Evolutionary conservation across 2,113 vertebrate species (phyloP), one percentile per base, ranked within the genome.

Genomic region (Grammomys dolichurus): DNA sequence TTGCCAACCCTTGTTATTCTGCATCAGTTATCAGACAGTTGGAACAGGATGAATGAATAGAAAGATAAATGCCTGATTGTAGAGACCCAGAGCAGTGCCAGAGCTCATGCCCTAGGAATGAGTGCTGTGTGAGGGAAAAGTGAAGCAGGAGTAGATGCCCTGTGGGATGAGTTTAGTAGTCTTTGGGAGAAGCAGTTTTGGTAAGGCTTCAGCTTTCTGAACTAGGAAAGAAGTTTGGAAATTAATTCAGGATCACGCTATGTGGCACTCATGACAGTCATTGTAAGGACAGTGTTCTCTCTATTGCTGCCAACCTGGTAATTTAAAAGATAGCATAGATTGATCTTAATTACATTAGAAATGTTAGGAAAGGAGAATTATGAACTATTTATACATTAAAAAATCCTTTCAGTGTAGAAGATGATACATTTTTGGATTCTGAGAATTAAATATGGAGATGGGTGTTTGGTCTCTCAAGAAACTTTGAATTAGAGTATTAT

Each of bases 91-190:
- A 46, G 1, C 31, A 58, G 7, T 8, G 7, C 7, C 33, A 77
- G 13, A 22, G 46, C 22, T 20, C 36, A 10, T 60, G 65, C 43
- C 28, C 40, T 10, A 8, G 7, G 13, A 24, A 7, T 24, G 28
- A 19, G 48, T 24, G 0, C 1, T 17, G 1, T n/a, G 12, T 31
- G 20, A 10, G n/a, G 69, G 26, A 26, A 36, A 12, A 12, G 24
- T 31, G 1, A 40, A 16, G 22, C 58, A 7, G 1, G 13, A 58
- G 26, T 43, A 9, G 2, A 43, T 40, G 20, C 12, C 69, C 46
- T 46, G 11, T 33, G 28, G 4, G 1, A 0, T 43, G 54, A 56
- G 26, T 10, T 70, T 31, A 0, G 2, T 46, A 4, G 5, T 48
- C 0, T 10, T 63, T 9, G 24, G 67, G 58, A 48, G 54, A 87